Conservation (phyloP, 2,888 invertebrate genomes). For the Cephus sareptanus region DNA sequence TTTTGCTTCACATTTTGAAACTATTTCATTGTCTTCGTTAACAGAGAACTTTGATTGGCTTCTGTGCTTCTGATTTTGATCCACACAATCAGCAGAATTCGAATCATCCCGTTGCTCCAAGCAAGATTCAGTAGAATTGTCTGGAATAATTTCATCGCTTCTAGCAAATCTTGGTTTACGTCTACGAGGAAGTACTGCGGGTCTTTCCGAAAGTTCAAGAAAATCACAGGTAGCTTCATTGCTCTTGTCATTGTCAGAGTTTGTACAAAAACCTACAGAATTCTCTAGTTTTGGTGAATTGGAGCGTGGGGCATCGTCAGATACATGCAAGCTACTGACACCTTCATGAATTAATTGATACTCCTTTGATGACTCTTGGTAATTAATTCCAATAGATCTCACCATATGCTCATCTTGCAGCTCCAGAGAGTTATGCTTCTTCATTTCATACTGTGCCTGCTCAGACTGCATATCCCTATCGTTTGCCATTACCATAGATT, state of each 20-base stretch:
- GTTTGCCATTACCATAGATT: constrained; percentile 46
- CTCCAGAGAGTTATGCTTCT: not conserved
- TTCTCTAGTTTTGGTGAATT: constrained; percentile 15
- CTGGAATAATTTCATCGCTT: not conserved
- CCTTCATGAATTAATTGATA: constrained; percentile 36
- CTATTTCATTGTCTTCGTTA: not conserved
- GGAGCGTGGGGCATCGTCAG: constrained; percentile 15
- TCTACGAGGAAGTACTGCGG: not conserved
- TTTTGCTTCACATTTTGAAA: not conserved
- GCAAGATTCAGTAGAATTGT: not conserved
- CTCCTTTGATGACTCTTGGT: constrained; percentile 23
- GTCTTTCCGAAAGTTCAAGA: constrained; percentile 5
- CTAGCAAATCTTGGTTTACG: not conserved
- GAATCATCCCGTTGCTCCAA: constrained; percentile 4
- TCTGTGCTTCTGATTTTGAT: not conserved
- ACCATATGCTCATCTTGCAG: not conserved
- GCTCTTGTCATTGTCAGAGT: constrained; percentile 23
- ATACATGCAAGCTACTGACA: constrained; percentile 36
- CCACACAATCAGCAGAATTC: not conserved
- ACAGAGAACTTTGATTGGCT: not conserved
- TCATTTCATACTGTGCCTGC: not conserved
- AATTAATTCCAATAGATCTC: constrained; percentile 22
- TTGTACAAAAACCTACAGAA: constrained; percentile 14
- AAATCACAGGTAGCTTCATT: constrained; percentile 15
- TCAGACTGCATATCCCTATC: constrained; percentile 17